phyloP scores from a whole-genome alignment of 1,140 invertebrate species.

The Ruditapes philippinarum region DNA sequence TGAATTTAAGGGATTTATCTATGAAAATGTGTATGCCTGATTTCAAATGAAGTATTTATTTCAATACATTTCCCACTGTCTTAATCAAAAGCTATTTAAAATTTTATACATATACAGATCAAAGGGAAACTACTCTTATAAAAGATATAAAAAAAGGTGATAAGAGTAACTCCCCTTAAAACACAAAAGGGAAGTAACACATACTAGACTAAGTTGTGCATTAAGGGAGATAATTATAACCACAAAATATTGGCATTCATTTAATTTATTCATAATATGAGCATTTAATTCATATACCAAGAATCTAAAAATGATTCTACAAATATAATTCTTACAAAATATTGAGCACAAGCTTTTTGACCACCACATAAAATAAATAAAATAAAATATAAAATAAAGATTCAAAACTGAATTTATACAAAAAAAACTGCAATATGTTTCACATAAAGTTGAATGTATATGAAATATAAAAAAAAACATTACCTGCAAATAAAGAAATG shows the following conservation, averaged over 20 bases:
- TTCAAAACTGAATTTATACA: too few species aligned
- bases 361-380: neutral
- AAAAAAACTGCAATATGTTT: too few species aligned
- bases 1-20: too few species aligned
- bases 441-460: neutral
- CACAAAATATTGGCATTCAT: neutral
- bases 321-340: neutral
- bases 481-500: too few species aligned
- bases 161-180: neutral
- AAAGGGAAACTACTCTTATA: neutral
- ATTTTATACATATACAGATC: too few species aligned
- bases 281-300: neutral
- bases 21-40: too few species aligned
- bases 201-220: neutral
- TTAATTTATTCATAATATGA: neutral
- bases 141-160: neutral
- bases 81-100: too few species aligned
- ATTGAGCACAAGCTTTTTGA: slow-evolving; percentile 3
- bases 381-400: neutral
- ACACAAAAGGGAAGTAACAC: neutral
- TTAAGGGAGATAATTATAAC: neutral
- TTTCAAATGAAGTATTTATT: too few species aligned
- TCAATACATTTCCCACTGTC: too few species aligned
- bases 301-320: neutral
- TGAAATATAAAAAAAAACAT: neutral